Evolutionary conservation across 2,113 vertebrate genomes (phyloP).

Genomic region (Protobothrops flavoviridis): DNA sequence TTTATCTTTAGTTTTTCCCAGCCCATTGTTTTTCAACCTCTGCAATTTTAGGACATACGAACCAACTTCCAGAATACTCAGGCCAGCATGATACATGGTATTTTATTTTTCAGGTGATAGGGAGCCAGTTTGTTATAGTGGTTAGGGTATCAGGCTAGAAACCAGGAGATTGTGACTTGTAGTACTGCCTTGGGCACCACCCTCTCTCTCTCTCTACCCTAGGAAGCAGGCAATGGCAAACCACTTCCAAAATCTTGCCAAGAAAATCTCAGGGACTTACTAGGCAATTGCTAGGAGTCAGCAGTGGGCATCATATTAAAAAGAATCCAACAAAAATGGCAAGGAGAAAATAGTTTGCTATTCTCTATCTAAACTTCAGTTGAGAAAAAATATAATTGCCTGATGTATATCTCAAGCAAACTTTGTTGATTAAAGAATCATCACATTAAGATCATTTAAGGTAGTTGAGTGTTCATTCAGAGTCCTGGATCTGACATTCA

Average conservation of each 20-base stretch:
- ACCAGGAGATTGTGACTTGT: neutral
- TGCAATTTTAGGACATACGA: neutral
- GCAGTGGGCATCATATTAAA: neutral
- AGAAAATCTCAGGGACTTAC: neutral
- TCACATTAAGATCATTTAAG: neutral
- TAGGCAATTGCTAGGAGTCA: neutral
- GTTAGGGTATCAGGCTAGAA: neutral
- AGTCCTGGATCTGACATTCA: neutral
- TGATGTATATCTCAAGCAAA: neutral
- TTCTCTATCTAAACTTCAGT: neutral
- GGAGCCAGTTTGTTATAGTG: neutral
- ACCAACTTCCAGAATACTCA: neutral
- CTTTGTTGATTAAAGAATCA: neutral
- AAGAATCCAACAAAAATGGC: neutral
- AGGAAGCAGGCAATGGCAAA: neutral
- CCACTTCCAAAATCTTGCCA: neutral
- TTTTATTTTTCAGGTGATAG: neutral
- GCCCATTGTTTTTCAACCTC: neutral
- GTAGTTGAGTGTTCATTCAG: neutral
- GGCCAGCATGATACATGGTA: neutral
- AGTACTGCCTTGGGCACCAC: neutral
- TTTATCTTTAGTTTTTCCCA: neutral
- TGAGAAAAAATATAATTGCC: neutral
- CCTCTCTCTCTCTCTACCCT: neutral
- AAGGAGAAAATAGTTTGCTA: neutral